Base-by-base conservation (phyloP, 2,888 invertebrate species). In the Drosophila limbata region DNA sequence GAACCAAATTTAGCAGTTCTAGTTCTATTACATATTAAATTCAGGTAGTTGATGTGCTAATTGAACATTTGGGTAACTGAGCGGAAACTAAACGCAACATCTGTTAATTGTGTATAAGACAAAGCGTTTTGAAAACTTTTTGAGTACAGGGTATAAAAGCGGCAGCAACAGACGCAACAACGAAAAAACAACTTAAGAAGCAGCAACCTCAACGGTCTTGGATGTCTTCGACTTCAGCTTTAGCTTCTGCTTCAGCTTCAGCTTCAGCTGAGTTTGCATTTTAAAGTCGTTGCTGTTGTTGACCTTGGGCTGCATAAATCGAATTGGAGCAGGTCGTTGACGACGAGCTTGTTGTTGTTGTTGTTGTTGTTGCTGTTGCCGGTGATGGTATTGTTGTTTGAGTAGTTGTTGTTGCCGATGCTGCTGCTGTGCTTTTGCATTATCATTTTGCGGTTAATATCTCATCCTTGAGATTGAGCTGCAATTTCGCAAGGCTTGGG, bases 241-340 rank as follows among this genome's bases (percentile, higher is more conserved):
- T 1, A 39, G 56, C 42, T 39, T 19, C 56, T 52, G 17, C 47
- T 73, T 45, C 31, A 63, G 31, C 39, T 72, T 47, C 40, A 67
- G 81, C 71, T 74, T 44, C 28, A 67, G 82, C 72, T 74, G 86
- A 75, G 81, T 76, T 85, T 84, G 88, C 88, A 88, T 84, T 84
- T 85, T 73, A 62, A 86, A 88, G 65, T 61, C 65, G 84, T 78
- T 77, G 64, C 63, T 70, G 81, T 76, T 77, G 87, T 47, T 87
- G 89, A 89, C 89, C 89, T 86, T 85, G 85, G 80, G 69, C 89
- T 87, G 85, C 84, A 89, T 89, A 82, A 71, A 85, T 77, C 69
- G 84, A 85, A 85, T 88, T 85, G 89, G 89, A 85, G 85, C 89
- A 85, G 89, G 87, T 85, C 87, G 87, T 84, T 88, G 81, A 70